Evolutionary conservation across 2,888 invertebrate species (phyloP).

Genomic region (Melipona beecheii): DNA sequence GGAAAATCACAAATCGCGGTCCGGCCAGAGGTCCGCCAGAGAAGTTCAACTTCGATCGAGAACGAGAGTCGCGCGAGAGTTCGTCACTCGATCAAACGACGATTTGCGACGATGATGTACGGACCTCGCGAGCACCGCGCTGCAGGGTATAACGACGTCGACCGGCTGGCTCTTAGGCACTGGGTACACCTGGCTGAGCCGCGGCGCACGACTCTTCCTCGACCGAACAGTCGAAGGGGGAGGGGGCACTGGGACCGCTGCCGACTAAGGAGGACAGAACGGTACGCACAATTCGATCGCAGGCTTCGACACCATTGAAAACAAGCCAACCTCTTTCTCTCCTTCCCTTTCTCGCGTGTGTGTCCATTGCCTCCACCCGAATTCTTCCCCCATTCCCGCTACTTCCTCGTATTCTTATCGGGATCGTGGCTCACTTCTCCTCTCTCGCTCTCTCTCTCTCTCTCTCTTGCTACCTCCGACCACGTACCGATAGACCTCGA

Average conservation of each 20-base stretch:
- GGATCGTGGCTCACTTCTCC: background rate
- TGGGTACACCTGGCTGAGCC: conserved; percentile 79
- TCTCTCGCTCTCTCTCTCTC: background rate
- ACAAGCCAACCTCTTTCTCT: conserved; percentile 73
- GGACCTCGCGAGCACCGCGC: conserved; percentile 59
- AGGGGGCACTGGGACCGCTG: conserved; percentile 75
- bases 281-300: conserved; percentile 83
- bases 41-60: background rate
- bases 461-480: background rate
- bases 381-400: conserved; percentile 43
- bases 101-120: conserved; percentile 70
- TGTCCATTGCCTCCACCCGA: conserved; percentile 53
- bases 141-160: conserved; percentile 69
- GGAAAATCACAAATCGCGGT: conserved; percentile 5
- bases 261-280: conserved; percentile 83
- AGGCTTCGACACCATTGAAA: conserved; percentile 82
- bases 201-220: conserved; percentile 79
- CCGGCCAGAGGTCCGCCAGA: background rate
- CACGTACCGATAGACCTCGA: conserved; percentile 50
- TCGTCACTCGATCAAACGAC: conserved; percentile 57
- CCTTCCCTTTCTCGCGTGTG: conserved; percentile 22
- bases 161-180: conserved; percentile 72
- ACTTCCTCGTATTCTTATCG: conserved; percentile 32
- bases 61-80: background rate
- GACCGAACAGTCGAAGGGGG: conserved; percentile 78